Conservation (phyloP, 2,797 vertebrate species). For the Bryconaethiops microstoma region DNA sequence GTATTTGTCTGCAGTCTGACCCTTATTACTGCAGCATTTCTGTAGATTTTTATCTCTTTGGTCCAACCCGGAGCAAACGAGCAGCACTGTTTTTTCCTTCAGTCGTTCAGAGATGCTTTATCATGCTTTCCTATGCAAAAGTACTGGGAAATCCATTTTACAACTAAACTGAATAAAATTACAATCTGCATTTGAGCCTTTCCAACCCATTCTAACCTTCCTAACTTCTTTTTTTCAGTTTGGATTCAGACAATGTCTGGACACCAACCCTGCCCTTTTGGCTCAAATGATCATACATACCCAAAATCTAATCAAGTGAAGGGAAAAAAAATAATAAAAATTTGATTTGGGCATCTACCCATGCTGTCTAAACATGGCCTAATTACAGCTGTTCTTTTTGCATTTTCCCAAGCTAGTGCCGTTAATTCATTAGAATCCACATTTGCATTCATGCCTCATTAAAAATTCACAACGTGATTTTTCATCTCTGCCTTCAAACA, state of each 20-base stretch:
- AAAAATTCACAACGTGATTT: conserved; percentile 49
- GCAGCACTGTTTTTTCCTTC: not conserved
- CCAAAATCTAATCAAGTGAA: conserved; percentile 1
- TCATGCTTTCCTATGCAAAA: not conserved
- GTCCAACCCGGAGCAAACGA: not conserved
- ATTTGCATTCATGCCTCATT: conserved; percentile 49
- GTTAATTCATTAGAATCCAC: conserved; percentile 54
- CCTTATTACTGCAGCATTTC: not conserved
- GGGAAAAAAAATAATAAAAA: conserved; percentile 10
- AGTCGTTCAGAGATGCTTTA: not conserved
- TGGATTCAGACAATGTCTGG: not conserved
- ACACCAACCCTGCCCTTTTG: not conserved
- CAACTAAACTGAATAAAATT: not conserved
- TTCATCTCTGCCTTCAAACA: conserved; percentile 44
- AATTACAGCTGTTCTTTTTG: conserved; percentile 46
- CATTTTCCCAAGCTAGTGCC: conserved; percentile 40
- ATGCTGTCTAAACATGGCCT: conserved; percentile 34
- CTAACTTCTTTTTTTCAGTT: not conserved
- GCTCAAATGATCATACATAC: not conserved
- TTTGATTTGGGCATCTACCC: not conserved
- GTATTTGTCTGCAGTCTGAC: no score
- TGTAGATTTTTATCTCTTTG: not conserved
- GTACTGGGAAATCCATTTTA: not conserved
- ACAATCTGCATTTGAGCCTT: not conserved
- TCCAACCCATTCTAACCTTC: not conserved